Evolutionary conservation across 2,113 vertebrate species (phyloP).

Genomic region (Dolichallabes microphthalmus): DNA sequence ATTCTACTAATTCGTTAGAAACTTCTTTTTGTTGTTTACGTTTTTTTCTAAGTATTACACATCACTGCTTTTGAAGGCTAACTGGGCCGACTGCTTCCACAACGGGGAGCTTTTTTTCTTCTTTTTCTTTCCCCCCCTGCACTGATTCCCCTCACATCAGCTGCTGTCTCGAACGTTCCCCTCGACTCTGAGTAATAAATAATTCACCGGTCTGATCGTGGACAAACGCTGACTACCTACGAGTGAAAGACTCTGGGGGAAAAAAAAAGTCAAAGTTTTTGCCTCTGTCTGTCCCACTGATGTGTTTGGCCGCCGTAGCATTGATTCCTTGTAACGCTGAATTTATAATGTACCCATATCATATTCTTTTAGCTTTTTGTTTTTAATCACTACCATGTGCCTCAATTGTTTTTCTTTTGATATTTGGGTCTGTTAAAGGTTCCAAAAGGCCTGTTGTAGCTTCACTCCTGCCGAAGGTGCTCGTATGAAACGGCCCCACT

Average conservation of each 20-base stretch:
- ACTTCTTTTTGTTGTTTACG: neutral
- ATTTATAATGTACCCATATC: slow-evolving; percentile 45
- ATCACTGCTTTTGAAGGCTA: slow-evolving; percentile 45
- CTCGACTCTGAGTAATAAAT: slow-evolving; percentile 45
- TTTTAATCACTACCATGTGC: slow-evolving; percentile 49
- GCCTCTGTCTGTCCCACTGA: slow-evolving; percentile 36
- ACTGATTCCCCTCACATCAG: slow-evolving; percentile 54
- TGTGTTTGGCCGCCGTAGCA: slow-evolving; percentile 30
- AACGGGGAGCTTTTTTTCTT: neutral
- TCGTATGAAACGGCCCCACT: slow-evolving; percentile 12
- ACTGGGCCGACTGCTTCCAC: slow-evolving; percentile 30
- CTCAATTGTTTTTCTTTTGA: slow-evolving; percentile 43
- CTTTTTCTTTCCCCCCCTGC: slow-evolving; percentile 14
- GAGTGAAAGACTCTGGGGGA: slow-evolving; percentile 15
- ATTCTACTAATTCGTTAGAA: slow-evolving; percentile 19
- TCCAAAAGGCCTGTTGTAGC: slow-evolving; percentile 30
- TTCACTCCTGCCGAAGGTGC: slow-evolving; percentile 31
- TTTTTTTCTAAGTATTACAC: slow-evolving; percentile 32
- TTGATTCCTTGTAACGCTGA: slow-evolving; percentile 36
- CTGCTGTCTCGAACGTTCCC: slow-evolving; percentile 64
- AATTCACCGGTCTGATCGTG: slow-evolving; percentile 20
- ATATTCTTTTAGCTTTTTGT: slow-evolving; percentile 24
- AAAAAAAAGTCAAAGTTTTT: slow-evolving; percentile 14
- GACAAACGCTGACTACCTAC: slow-evolving; percentile 51
- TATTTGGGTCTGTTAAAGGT: slow-evolving; percentile 38